Evolutionary conservation across 2,888 invertebrate genomes (phyloP).

Genomic region (Drosophila koepferae): DNA sequence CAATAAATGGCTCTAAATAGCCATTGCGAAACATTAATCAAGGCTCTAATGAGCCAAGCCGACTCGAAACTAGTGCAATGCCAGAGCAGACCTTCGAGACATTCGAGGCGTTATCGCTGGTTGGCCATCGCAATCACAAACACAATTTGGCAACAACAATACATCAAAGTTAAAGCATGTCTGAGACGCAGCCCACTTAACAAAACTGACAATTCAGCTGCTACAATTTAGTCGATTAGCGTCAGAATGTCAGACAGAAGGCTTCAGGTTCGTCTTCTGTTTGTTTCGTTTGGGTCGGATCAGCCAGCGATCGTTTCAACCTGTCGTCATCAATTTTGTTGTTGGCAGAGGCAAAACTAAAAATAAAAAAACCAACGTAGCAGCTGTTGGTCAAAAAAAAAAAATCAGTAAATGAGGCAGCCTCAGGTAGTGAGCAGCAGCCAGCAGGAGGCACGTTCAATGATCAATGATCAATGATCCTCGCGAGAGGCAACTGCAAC

Average conservation of each 20-base stretch:
- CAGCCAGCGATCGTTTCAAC: slow-evolving; percentile 63
- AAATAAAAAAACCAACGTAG: slow-evolving; percentile 33
- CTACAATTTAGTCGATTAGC: slow-evolving; percentile 83
- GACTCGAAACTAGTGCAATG: slow-evolving; percentile 28
- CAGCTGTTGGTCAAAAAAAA: slow-evolving; percentile 61
- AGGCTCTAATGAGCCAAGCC: slow-evolving; percentile 48
- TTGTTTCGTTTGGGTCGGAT: slow-evolving; percentile 18
- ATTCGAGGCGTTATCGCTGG: slow-evolving; percentile 41
- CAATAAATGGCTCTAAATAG: slow-evolving; percentile 46
- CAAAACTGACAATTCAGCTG: slow-evolving; percentile 82
- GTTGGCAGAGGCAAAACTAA: slow-evolving; percentile 31
- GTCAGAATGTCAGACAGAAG: slow-evolving; percentile 62
- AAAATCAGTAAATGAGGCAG: slow-evolving; percentile 65
- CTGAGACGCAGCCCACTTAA: slow-evolving; percentile 63
- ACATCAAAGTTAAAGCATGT: slow-evolving; percentile 56
- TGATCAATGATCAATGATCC: slow-evolving; percentile 61
- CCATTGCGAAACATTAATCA: slow-evolving; percentile 63
- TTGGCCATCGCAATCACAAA: slow-evolving; percentile 43
- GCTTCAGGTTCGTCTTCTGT: slow-evolving; percentile 12
- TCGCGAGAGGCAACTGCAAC: slow-evolving; percentile 29
- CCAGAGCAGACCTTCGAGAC: slow-evolving; percentile 28
- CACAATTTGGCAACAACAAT: slow-evolving; percentile 59
- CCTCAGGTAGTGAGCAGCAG: slow-evolving; percentile 61
- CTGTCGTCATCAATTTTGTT: slow-evolving; percentile 82
- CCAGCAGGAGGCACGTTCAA: slow-evolving; percentile 45